A percentile compares a stretch with the other conserved stretches of the same genome.
These are phyloP conservation scores for Rosalia funebris DNA, from an alignment of 2,888 invertebrate species.

Conservation along the genomic window DNA sequence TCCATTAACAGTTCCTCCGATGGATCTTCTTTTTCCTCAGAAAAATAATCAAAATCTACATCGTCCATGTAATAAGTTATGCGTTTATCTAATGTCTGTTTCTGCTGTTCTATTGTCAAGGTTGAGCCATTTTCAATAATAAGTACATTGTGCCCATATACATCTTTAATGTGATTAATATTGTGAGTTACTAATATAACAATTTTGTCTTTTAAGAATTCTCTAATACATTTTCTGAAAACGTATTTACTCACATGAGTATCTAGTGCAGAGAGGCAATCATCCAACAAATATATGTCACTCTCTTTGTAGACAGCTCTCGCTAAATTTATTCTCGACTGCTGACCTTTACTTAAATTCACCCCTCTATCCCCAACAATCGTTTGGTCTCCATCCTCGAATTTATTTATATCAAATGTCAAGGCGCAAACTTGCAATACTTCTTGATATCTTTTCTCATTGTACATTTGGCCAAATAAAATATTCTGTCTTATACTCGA, in stretches of 20 bases:
- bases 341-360: conserved; percentile 71
- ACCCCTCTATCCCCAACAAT: conserved; percentile 73
- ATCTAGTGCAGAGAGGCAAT: conserved; percentile 52
- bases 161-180: conserved; percentile 48
- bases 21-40: conserved; percentile 36
- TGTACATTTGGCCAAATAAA: conserved; percentile 57
- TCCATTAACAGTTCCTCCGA: conserved; percentile 12
- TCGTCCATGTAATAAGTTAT: conserved; percentile 51
- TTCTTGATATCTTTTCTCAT: conserved; percentile 56
- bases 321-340: conserved; percentile 55
- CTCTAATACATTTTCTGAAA: conserved; percentile 51
- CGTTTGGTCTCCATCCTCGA: conserved; percentile 63
- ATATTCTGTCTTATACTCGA: conserved; percentile 55
- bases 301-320: conserved; percentile 53
- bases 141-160: conserved; percentile 45
- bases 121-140: conserved; percentile 48
- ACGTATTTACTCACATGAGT: conserved; percentile 48
- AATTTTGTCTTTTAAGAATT: conserved; percentile 52
- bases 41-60: conserved; percentile 33
- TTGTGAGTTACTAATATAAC: conserved; percentile 54
- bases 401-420: conserved; percentile 64
- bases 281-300: conserved; percentile 56
- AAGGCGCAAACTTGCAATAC: conserved; percentile 64
- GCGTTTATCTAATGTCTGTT: conserved; percentile 44
- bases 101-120: conserved; percentile 41